Evolutionary conservation across 2,888 invertebrate species (phyloP).

Genomic region (Sinodicranocentrus sp.): DNA sequence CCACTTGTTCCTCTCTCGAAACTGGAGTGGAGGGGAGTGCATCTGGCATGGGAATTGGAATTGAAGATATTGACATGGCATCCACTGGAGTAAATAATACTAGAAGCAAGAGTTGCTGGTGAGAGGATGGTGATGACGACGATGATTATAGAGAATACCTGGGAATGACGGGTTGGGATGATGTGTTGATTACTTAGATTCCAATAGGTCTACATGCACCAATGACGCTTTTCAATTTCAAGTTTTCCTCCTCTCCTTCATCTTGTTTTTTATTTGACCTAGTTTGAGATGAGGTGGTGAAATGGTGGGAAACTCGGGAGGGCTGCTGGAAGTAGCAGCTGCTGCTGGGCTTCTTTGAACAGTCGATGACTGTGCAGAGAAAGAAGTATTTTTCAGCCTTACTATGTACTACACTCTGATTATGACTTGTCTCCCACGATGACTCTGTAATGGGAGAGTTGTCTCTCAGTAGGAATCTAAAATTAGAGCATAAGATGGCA

Average conservation of each 20-base stretch:
- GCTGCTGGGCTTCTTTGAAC: no score
- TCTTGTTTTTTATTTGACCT: not conserved
- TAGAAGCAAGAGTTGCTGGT: not conserved
- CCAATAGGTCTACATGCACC: slow-evolving; percentile 20
- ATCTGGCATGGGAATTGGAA: slow-evolving; percentile 58
- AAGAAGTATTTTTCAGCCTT: no score
- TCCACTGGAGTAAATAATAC: not conserved
- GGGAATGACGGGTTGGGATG: slow-evolving; percentile 60
- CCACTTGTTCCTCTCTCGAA: no score
- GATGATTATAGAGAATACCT: slow-evolving; percentile 4
- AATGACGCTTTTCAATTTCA: no score
- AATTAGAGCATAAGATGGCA: not conserved
- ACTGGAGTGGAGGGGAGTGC: slow-evolving; percentile 3
- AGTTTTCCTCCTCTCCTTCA: not conserved
- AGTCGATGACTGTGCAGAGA: no score
- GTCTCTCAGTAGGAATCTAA: not conserved
- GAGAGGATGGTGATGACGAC: not conserved
- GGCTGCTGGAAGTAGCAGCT: no score
- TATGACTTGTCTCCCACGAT: no score
- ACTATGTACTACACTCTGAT: no score
- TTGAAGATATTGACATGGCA: slow-evolving; percentile 25
- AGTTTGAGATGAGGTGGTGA: not conserved
- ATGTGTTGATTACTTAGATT: slow-evolving; percentile 60
- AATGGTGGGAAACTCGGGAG: no score
- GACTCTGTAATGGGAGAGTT: no score